Evolutionary conservation across 2,797 vertebrate species (phyloP).

Genomic region (Cyprinella venusta): DNA sequence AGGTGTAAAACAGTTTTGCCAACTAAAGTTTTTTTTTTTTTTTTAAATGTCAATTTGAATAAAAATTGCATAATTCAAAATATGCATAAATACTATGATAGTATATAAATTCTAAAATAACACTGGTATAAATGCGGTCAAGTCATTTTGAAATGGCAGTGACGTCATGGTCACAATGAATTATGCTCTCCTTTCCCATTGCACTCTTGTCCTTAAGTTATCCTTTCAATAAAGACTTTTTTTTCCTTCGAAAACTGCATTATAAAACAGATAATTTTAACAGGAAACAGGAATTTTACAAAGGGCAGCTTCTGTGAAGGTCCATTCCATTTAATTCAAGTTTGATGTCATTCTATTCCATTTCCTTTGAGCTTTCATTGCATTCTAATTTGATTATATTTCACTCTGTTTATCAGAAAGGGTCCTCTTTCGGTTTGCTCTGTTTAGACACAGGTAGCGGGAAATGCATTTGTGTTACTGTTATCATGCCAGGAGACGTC

Average conservation of each 20-base stretch:
- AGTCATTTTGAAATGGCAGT: background rate
- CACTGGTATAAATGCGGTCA: background rate
- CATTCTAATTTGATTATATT: conserved; percentile 15
- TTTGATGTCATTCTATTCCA: conserved; percentile 6
- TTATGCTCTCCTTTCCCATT: background rate
- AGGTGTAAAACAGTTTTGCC: background rate
- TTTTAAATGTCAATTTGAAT: background rate
- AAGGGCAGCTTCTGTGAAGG: conserved; percentile 19
- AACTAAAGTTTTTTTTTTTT: background rate
- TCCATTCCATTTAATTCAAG: conserved; percentile 16
- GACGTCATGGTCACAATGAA: no score
- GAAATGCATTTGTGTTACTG: conserved; percentile 6
- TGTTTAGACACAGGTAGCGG: background rate
- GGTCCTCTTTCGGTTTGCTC: background rate
- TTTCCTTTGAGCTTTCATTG: conserved; percentile 6
- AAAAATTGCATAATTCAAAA: background rate
- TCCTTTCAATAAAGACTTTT: background rate
- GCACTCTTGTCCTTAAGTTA: background rate
- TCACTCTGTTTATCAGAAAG: conserved; percentile 10
- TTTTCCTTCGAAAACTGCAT: background rate
- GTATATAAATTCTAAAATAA: background rate
- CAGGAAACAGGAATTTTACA: background rate
- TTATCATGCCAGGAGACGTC: background rate
- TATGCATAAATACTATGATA: background rate
- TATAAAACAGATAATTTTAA: background rate